Base-by-base conservation (phyloP, 2,113 vertebrate genomes). In the Cynopterus brachyotis region DNA sequence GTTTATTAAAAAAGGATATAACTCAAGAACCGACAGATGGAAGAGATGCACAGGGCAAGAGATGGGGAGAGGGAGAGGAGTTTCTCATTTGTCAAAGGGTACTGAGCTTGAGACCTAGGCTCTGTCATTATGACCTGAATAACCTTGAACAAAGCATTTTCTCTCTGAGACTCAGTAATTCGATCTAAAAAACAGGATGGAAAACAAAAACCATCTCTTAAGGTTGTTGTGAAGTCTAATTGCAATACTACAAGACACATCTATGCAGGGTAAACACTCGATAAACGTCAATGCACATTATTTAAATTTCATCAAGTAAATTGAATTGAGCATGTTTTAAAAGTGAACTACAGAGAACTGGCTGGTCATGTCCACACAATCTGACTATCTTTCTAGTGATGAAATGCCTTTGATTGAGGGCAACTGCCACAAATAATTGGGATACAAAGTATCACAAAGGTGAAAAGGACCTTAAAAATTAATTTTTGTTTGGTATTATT, bases 271-370 rank as follows among this genome's bases (percentile, higher is more conserved):
- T 28, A 60, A 79, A 67, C 26, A 47, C 37, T 75, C 22, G 42
- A 67, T 47, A 96, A 53, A 35, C 62, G 40, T 78, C 57, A 93
- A 45, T 2, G 60, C 9, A 30, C 89, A 81, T 94, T 81, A 78
- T 79, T 93, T 95, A 85, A 67, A 82, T 89, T 89, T 79, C 72
- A 59, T 17, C 13, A 94, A 60, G 69, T 3, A 82, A 32, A 91
- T 88, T 94, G 66, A 37, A 88, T 80, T 89, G 50, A 13, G 5
- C 1, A 37, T 42, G 28, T 42, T 57, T 91, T 73, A 47, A 75
- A 92, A 69, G 28, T 69, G 10, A 91, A 88, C n/a, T 72, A 37
- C 20, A 69, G 8, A 70, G 32, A 57, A 69, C 17, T 64, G 17
- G 12, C 19, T 91, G 8, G 2, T n/a, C 22, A 26, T 22, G 1